Base-by-base conservation (phyloP, 2,888 invertebrate species). In the Patella depressa region DNA sequence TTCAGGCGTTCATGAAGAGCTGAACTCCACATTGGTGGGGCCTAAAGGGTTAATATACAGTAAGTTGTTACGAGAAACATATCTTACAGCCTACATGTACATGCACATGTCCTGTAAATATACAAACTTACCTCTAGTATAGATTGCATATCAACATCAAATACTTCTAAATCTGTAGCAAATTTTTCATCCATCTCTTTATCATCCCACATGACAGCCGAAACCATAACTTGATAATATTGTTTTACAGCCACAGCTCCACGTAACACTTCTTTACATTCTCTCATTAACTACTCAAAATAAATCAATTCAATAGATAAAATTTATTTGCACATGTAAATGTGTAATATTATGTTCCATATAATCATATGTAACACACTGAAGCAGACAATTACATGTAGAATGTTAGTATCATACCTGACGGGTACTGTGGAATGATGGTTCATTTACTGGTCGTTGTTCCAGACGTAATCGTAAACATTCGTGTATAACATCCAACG, bases 401-500 rank as follows among this genome's bases (percentile, higher is more conserved):
- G 12, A 14, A 74, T 34, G 73, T 73, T 73, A n/a, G n/a, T 53
- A 34, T 34, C 79, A 89, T 83, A 95, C 94, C 93, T 97, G 97
- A 87, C 96, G 94, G 72, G 97, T 94, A 84, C 97, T 97, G 72
- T 97, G 93, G 11, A 95, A 95, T 74, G 96, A 97, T 0, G 97
- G 97, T 74, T 95, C 95, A 15, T 83, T 86, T 29, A 85, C 85
- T 2, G 89, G 89, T 65, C 87, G 81, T 81, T 91, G 91, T 89
- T 97, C 97, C 65, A 97, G 93, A 71, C 97, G 93, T 93, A 98
- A 95, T 80, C 95, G 93, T 71, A 98, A 93, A 92, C 97, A 98
- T 92, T 98, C 97, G 89, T 97, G 96, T 81, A 97, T 95, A n/a
- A 97, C 95, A 91, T 98, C 97, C 88, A 98, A 92, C 45, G 97